Percentiles rank a stretch among this genome's conserved stretches.
phyloP scores from a whole-genome alignment of 2,113 vertebrate species.

The Leptosomus discolor region DNA sequence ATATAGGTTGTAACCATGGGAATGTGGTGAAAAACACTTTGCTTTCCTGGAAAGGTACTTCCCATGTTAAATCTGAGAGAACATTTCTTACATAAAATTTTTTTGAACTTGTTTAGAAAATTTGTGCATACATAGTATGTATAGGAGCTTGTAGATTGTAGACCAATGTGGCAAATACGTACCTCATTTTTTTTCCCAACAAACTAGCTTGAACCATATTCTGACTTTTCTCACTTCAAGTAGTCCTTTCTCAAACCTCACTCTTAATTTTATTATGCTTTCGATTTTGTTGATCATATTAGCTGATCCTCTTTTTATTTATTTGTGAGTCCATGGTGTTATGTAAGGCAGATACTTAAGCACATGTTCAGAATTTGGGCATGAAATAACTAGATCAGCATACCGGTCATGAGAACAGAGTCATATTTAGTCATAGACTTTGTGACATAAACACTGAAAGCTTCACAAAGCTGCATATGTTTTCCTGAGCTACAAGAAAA shows the following conservation, averaged over 20 bases:
- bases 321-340: neutral
- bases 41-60: neutral
- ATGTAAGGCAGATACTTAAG: neutral
- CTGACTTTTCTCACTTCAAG: neutral
- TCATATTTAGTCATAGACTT: neutral
- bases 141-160: neutral
- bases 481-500: neutral
- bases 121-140: rapidly evolving
- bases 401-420: neutral
- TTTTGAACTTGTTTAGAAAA: neutral
- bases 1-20: neutral
- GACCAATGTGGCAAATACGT: neutral
- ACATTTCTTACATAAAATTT: neutral
- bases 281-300: neutral
- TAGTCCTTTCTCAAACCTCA: neutral
- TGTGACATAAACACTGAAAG: neutral
- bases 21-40: rapidly evolving
- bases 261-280: neutral
- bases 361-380: neutral
- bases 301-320: neutral
- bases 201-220: neutral
- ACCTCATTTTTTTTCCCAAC: neutral
- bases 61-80: neutral
- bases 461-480: neutral
- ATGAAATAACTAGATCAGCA: neutral